Percentiles rank a stretch among this genome's conserved stretches.
phyloP scores from a whole-genome alignment of 2,888 invertebrate genomes.

The Cyrtodaria siliqua region DNA sequence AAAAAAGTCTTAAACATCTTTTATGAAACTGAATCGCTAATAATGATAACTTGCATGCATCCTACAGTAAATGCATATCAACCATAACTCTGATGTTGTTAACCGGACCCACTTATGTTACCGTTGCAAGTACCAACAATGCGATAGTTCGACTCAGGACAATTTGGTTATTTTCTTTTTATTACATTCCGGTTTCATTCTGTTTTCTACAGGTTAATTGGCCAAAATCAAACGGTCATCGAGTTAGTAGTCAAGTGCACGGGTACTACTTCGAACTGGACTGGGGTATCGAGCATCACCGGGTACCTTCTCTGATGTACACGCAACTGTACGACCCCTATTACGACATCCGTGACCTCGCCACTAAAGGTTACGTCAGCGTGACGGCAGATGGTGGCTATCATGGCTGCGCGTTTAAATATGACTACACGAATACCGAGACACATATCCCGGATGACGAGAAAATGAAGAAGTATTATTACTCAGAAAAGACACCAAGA shows the following conservation, averaged over 20 bases:
- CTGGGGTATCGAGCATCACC: slow-evolving; percentile 72
- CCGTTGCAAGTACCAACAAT: too few relatives aligned
- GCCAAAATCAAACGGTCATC: slow-evolving; percentile 64
- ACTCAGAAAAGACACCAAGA: slow-evolving; percentile 7
- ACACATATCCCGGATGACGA: not conserved
- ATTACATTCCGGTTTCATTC: too few relatives aligned
- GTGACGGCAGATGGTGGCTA: slow-evolving; percentile 66
- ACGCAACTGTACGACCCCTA: slow-evolving; percentile 74
- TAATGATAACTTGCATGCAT: too few relatives aligned
- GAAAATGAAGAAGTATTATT: slow-evolving; percentile 14
- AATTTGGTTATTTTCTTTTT: too few relatives aligned
- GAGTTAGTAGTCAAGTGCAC: slow-evolving; percentile 50
- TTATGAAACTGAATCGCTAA: too few relatives aligned
- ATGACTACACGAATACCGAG: slow-evolving; percentile 57
- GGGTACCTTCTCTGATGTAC: slow-evolving; percentile 75
- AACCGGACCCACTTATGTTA: too few relatives aligned
- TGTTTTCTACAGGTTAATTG: slow-evolving; percentile 58
- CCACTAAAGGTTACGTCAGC: slow-evolving; percentile 71
- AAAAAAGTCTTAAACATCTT: too few relatives aligned
- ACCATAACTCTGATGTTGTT: too few relatives aligned
- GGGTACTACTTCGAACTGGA: slow-evolving; percentile 81
- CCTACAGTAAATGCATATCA: too few relatives aligned
- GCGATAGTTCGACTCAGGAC: too few relatives aligned
- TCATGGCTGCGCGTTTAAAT: slow-evolving; percentile 71
- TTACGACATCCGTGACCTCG: slow-evolving; percentile 66